These are phyloP conservation scores for Mixornis gularis DNA, from an alignment of 2,113 vertebrate species.

Conservation along the genomic window DNA sequence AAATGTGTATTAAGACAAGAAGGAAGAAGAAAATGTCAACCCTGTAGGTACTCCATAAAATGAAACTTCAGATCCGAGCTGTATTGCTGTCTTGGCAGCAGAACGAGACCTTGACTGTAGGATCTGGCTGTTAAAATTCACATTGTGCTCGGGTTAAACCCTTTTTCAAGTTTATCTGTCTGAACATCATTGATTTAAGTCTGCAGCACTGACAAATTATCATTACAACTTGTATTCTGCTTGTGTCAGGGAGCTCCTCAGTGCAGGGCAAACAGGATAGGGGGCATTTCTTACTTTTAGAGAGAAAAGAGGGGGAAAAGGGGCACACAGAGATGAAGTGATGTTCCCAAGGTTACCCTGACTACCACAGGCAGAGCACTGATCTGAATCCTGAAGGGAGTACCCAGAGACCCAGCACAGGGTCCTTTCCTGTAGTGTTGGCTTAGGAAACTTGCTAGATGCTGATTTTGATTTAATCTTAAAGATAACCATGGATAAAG, in stretches of 20 bases:
- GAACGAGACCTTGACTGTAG: not conserved
- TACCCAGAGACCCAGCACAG: not conserved
- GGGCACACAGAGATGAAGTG: not conserved
- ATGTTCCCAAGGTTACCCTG: not conserved
- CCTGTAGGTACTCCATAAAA: not conserved
- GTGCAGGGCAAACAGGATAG: rapidly evolving
- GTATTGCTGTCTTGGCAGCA: not conserved
- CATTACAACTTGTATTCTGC: not conserved
- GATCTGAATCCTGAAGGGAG: not conserved
- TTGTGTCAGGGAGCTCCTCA: not conserved
- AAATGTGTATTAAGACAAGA: not conserved
- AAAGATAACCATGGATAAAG: not conserved
- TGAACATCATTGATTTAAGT: not conserved
- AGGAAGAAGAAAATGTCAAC: not conserved
- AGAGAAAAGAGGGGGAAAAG: not conserved
- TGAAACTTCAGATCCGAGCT: not conserved
- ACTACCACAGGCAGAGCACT: not conserved
- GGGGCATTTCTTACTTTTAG: not conserved
- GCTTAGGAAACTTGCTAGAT: not conserved
- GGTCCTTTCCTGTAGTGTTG: not conserved
- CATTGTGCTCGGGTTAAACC: rapidly evolving
- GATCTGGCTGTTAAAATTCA: not conserved
- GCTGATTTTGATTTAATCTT: not conserved
- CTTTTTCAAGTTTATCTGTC: not conserved
- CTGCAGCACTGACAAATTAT: not conserved